Conservation (phyloP, 2,113 vertebrate species). For the Forbesichthys papilliferus region DNA sequence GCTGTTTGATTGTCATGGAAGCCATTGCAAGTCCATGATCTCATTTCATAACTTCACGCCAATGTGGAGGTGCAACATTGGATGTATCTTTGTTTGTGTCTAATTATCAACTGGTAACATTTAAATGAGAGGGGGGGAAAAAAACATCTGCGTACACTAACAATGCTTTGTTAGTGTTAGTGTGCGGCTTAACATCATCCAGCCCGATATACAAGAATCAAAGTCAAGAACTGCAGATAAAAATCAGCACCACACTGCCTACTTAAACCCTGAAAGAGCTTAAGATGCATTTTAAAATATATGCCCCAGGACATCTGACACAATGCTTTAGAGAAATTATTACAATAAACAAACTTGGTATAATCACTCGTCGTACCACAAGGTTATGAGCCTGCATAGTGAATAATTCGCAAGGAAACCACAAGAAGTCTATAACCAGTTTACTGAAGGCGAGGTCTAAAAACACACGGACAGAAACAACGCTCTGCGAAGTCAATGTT, state of each 20-base stretch:
- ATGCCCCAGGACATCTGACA: conserved; percentile 43
- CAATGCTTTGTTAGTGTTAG: conserved; percentile 6
- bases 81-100: conserved; percentile 14
- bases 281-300: conserved; percentile 47
- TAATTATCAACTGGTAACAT: background rate
- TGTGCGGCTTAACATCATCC: conserved; percentile 8
- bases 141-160: background rate
- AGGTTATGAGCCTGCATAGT: conserved; percentile 58
- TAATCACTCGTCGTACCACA: conserved; percentile 62
- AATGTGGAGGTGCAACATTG: conserved; percentile 31
- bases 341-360: conserved; percentile 67
- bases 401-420: conserved; percentile 63
- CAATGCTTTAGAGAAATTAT: conserved; percentile 48
- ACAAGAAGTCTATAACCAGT: conserved; percentile 39
- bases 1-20: conserved; percentile 67
- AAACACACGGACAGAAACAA: background rate
- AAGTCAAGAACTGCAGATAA: conserved; percentile 37
- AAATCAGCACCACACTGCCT: conserved; percentile 43
- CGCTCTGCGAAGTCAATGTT: too few species aligned
- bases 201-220: conserved; percentile 17
- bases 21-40: conserved; percentile 42
- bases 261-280: conserved; percentile 35
- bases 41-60: conserved; percentile 54
- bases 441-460: background rate
- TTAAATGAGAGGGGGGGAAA: background rate